Evolutionary conservation across 1,140 invertebrate genomes (phyloP).

Genomic region (Sogatella furcifera): DNA sequence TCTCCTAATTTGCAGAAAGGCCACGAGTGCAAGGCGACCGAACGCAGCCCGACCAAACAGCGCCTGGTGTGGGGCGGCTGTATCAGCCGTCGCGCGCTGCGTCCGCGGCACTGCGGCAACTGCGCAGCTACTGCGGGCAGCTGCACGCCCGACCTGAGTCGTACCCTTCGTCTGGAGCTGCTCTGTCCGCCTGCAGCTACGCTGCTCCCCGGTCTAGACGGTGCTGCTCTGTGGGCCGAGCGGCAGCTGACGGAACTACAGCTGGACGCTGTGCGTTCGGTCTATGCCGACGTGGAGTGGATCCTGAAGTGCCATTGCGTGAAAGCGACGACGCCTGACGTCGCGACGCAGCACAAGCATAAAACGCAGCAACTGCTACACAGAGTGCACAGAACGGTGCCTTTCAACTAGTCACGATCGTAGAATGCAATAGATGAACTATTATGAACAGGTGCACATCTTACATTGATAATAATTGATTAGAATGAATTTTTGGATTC

Average conservation of each 20-base stretch:
- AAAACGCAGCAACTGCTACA: neutral
- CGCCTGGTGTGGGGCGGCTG: constrained; percentile 47
- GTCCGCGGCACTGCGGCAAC: constrained; percentile 49
- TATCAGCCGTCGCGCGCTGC: constrained; percentile 44
- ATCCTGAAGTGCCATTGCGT: constrained; percentile 20
- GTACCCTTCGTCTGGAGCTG: constrained; percentile 34
- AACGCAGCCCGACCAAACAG: constrained; percentile 37
- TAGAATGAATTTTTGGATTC: too few relatives aligned
- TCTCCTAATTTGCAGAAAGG: constrained; percentile 37
- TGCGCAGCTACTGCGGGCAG: constrained; percentile 35
- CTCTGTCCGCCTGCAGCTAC: constrained; percentile 9
- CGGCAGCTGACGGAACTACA: neutral
- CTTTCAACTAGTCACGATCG: neutral
- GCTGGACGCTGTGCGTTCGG: constrained; percentile 4
- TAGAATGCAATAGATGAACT: too few relatives aligned
- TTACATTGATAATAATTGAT: too few relatives aligned
- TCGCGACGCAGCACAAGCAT: neutral
- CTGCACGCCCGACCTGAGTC: constrained; percentile 44
- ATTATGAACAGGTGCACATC: too few relatives aligned
- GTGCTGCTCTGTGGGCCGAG: constrained; percentile 2
- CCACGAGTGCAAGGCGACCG: constrained; percentile 51
- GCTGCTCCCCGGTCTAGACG: constrained; percentile 6
- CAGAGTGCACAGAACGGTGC: constrained; percentile 2
- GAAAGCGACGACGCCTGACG: neutral
- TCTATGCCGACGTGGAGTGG: constrained; percentile 20